Evolutionary conservation across 2,113 vertebrate genomes (phyloP).

Genomic region (Suncus etruscus): DNA sequence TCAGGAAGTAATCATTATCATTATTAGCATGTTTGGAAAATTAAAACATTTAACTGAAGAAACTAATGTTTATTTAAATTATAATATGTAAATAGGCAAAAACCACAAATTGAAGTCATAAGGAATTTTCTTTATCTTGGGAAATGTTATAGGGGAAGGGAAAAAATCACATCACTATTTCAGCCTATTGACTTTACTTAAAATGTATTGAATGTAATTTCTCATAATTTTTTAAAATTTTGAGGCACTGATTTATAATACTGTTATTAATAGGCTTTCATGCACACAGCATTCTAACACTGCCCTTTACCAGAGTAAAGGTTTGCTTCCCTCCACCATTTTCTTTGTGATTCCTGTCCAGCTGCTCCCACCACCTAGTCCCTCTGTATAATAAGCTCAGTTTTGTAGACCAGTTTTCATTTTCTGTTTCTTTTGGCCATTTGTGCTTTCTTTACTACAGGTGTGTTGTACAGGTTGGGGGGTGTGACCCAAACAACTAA

Average conservation of each 20-base stretch:
- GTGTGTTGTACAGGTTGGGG: too few species aligned
- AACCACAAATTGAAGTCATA: constrained; percentile 25
- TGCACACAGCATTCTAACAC: too few species aligned
- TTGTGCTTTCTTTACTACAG: too few species aligned
- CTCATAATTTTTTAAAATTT: constrained; percentile 46
- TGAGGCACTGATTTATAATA: constrained; percentile 33
- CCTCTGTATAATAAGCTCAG: too few species aligned
- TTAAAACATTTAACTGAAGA: constrained; percentile 28
- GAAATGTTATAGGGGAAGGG: neutral
- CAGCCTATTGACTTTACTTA: constrained; percentile 45
- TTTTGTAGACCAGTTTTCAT: too few species aligned
- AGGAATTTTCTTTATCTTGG: constrained; percentile 17
- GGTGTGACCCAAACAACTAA: too few species aligned
- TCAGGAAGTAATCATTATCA: constrained; percentile 10
- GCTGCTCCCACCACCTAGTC: too few species aligned
- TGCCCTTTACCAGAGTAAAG: too few species aligned
- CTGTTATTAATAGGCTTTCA: too few species aligned
- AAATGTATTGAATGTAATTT: constrained; percentile 10
- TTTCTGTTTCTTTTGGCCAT: too few species aligned
- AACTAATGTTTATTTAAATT: constrained; percentile 45
- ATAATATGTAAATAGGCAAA: constrained; percentile 5
- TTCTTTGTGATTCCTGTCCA: too few species aligned
- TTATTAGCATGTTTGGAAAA: constrained; percentile 43
- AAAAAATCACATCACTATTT: constrained; percentile 33
- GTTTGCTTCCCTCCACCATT: too few species aligned